Evolutionary conservation across 2,113 vertebrate species (phyloP).

Genomic region (Cyprinodon tularosa): DNA sequence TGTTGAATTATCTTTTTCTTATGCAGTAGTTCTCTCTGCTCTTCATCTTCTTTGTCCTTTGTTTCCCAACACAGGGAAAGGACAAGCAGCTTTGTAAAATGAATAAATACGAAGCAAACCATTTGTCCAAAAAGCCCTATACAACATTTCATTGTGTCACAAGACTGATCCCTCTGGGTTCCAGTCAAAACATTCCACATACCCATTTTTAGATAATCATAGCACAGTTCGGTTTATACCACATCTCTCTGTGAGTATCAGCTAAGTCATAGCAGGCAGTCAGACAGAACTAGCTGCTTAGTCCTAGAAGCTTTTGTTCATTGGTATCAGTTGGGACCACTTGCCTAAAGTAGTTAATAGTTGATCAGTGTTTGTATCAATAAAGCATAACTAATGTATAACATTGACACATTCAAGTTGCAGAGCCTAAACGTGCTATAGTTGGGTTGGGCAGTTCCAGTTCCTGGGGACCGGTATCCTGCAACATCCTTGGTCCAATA

Average conservation of each 20-base stretch:
- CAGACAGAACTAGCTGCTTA: conserved; percentile 58
- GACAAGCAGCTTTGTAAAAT: conserved; percentile 21
- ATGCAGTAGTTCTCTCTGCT: background rate
- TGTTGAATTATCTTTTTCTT: background rate
- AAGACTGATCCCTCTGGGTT: conserved; percentile 56
- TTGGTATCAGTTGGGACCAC: conserved; percentile 42
- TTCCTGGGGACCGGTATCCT: no score
- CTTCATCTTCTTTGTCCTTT: background rate
- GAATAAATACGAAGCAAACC: conserved; percentile 24
- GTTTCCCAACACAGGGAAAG: background rate
- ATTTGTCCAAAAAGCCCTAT: conserved; percentile 69
- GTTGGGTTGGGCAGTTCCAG: no score
- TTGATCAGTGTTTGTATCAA: conserved; percentile 49
- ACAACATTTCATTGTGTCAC: conserved; percentile 57
- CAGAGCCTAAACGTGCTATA: no score
- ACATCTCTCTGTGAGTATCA: conserved; percentile 45
- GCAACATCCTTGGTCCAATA: no score
- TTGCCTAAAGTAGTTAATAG: conserved; percentile 61
- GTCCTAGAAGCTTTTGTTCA: conserved; percentile 57
- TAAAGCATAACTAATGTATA: no score
- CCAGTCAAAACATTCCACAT: conserved; percentile 54
- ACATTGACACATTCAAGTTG: no score
- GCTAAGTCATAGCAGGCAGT: conserved; percentile 65
- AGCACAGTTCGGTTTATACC: conserved; percentile 55
- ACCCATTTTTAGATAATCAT: conserved; percentile 61